These are phyloP conservation scores for Phenganax marumi DNA, from an alignment of 92 coral and sea anemone genomes.

Conservation along the genomic window DNA sequence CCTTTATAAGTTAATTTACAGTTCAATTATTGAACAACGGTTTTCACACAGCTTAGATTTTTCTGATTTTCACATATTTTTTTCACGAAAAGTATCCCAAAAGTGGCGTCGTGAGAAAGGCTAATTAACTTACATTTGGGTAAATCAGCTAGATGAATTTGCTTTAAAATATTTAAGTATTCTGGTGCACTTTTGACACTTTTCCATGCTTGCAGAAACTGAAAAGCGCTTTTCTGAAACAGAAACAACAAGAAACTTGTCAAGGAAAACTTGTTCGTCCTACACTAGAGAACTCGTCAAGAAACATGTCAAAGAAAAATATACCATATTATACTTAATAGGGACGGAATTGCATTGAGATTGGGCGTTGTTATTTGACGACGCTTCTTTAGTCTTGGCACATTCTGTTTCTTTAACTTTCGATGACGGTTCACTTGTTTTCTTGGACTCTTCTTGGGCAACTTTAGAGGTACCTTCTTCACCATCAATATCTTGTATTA, in stretches of 20 bases:
- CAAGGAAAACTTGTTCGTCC: too few relatives aligned
- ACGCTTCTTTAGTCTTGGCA: background rate
- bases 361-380: background rate
- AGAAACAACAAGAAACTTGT: background rate
- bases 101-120: too few relatives aligned
- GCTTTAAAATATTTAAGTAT: conserved; percentile 72
- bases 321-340: conserved; percentile 7
- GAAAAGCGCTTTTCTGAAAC: conserved; percentile 74
- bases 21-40: too few relatives aligned
- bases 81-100: too few relatives aligned
- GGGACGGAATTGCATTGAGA: background rate
- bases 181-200: conserved; percentile 66
- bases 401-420: background rate
- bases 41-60: too few relatives aligned
- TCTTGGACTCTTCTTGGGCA: background rate
- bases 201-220: conserved; percentile 87
- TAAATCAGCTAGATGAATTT: conserved; percentile 61
- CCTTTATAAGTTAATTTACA: too few relatives aligned
- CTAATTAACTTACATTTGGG: conserved; percentile 73
- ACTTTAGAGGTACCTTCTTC: background rate
- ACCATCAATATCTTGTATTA: conserved; percentile 29
- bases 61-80: too few relatives aligned
- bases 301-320: background rate
- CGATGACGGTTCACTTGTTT: background rate
- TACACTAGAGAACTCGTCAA: too few relatives aligned